A percentile compares a stretch with the other conserved stretches of the same genome.
These are phyloP conservation scores for Drosophila ficusphila DNA, from an alignment of 1,140 invertebrate species.

Conservation along the genomic window DNA sequence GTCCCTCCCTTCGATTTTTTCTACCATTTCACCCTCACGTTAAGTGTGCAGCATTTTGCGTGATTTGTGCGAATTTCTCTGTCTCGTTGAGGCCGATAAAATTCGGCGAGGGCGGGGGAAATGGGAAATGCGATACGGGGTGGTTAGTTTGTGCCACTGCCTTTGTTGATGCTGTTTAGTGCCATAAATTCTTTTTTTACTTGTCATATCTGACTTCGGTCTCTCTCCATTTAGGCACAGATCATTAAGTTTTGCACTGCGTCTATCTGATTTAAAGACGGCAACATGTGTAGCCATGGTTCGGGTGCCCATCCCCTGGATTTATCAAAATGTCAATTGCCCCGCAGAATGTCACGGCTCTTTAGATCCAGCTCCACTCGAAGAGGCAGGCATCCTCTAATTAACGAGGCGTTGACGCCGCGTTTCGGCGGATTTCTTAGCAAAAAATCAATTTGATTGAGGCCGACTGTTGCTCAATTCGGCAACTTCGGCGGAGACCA, in stretches of 20 bases:
- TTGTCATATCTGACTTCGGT: constrained; percentile 64
- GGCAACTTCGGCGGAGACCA: background rate
- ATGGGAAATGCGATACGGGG: constrained; percentile 24
- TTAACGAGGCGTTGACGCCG: constrained; percentile 69
- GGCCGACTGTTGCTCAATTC: constrained; percentile 23
- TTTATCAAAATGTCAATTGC: constrained; percentile 68
- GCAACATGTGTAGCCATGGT: constrained; percentile 53
- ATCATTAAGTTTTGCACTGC: constrained; percentile 76
- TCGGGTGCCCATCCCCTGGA: constrained; percentile 3
- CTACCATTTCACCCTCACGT: constrained; percentile 62
- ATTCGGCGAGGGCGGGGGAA: constrained; percentile 8
- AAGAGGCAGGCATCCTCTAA: constrained; percentile 43
- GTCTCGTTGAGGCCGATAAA: constrained; percentile 58
- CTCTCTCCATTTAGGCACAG: constrained; percentile 70
- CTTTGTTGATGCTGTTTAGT: constrained; percentile 64
- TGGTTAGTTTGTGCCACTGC: constrained; percentile 43
- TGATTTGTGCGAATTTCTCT: constrained; percentile 78
- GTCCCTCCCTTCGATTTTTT: background rate
- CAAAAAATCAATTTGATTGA: constrained; percentile 33
- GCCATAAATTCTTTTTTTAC: constrained; percentile 78
- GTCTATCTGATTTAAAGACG: constrained; percentile 70
- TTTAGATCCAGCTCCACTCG: constrained; percentile 36
- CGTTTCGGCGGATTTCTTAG: constrained; percentile 24
- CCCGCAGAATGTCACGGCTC: constrained; percentile 53
- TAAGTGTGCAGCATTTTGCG: constrained; percentile 79